phyloP scores from a whole-genome alignment of 2,888 invertebrate species.

The Xestobium rufovillosum region DNA sequence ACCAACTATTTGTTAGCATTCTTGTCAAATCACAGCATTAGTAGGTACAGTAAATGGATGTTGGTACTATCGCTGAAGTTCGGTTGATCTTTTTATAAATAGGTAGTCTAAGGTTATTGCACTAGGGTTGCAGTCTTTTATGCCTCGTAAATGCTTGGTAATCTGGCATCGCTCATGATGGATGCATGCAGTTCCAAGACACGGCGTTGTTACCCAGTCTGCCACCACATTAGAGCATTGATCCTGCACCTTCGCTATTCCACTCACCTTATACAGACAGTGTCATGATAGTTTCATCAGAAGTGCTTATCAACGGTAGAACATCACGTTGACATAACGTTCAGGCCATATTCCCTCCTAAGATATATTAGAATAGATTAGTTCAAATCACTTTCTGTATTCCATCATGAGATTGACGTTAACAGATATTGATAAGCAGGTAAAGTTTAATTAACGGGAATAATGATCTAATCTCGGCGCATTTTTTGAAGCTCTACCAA shows the following conservation, averaged over 20 bases:
- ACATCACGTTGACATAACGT: conserved; percentile 1
- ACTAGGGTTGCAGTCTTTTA: background rate
- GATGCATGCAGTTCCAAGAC: background rate
- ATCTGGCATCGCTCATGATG: conserved; percentile 5
- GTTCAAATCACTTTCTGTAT: conserved; percentile 1
- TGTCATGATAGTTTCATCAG: background rate
- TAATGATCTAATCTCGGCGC: too few relatives aligned
- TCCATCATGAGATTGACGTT: too few relatives aligned
- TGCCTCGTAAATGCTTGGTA: conserved; percentile 1
- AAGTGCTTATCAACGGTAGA: background rate
- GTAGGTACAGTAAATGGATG: too few relatives aligned
- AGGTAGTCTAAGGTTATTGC: too few relatives aligned
- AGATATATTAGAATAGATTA: background rate
- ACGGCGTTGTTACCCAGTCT: conserved; percentile 6
- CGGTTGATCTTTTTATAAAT: too few relatives aligned
- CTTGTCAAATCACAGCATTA: too few relatives aligned
- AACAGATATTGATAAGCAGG: too few relatives aligned
- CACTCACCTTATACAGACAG: background rate
- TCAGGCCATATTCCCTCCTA: background rate
- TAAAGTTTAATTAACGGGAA: too few relatives aligned
- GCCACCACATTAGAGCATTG: too few relatives aligned
- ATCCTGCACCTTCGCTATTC: background rate
- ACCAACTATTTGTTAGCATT: too few relatives aligned
- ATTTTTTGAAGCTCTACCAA: too few relatives aligned
- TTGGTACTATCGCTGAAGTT: too few relatives aligned